Percentiles rank a stretch among this genome's conserved stretches.
These are phyloP conservation scores for Coelopa pilipes DNA, from an alignment of 2,888 invertebrate genomes.

Conservation along the genomic window DNA sequence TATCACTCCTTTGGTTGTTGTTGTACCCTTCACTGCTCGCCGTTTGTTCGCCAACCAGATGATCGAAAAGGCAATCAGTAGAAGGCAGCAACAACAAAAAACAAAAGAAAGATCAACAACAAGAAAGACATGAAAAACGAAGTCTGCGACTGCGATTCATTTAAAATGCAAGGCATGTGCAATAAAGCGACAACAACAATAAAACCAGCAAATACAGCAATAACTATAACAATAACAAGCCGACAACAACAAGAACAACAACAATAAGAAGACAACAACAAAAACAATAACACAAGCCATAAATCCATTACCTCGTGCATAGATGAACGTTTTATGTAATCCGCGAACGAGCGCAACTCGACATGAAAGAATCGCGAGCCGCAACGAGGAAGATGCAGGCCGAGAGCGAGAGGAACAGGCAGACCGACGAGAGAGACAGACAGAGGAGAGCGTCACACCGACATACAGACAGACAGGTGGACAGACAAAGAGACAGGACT, in stretches of 20 bases:
- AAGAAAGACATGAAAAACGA: not conserved
- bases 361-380: not conserved
- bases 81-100: not conserved
- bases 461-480: too few species aligned
- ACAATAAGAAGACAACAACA: not conserved
- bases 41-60: not conserved
- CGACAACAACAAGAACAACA: not conserved
- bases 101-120: conserved; percentile 1
- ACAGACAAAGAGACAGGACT: too few species aligned
- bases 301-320: not conserved
- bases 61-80: conserved; percentile 3
- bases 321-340: conserved; percentile 6
- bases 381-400: not conserved
- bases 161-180: conserved; percentile 31
- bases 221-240: not conserved
- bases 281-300: not conserved
- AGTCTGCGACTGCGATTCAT: conserved; percentile 17
- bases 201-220: not conserved
- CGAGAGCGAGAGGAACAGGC: not conserved
- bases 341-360: not conserved
- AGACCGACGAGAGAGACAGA: not conserved
- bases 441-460: not conserved
- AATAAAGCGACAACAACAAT: conserved; percentile 17
- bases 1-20: not conserved
- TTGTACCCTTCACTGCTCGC: not conserved